A percentile compares a stretch with the other conserved stretches of the same genome.
Evolutionary conservation across 2,888 invertebrate genomes (phyloP).

Genomic region (Dynastes tityus): DNA sequence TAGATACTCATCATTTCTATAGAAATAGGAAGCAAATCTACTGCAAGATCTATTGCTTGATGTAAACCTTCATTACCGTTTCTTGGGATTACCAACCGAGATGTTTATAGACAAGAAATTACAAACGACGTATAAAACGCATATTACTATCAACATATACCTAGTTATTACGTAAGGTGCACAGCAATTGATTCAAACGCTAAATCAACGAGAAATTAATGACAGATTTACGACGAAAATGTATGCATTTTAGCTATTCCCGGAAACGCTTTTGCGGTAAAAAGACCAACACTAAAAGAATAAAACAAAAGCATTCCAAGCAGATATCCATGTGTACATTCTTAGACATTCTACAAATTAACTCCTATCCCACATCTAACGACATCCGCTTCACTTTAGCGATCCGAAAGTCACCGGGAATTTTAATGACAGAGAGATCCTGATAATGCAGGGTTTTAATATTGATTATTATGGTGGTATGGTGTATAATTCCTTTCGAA

Average conservation of each 20-base stretch:
- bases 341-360: slow-evolving; percentile 5
- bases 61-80: too few relatives aligned
- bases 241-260: background rate
- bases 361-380: slow-evolving; percentile 6
- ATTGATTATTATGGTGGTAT: slow-evolving; percentile 14
- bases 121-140: too few relatives aligned
- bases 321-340: too few relatives aligned
- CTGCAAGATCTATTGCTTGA: too few relatives aligned
- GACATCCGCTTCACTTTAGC: slow-evolving; percentile 22
- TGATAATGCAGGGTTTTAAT: slow-evolving; percentile 29
- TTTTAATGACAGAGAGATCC: slow-evolving; percentile 41
- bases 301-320: background rate
- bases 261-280: slow-evolving; percentile 30
- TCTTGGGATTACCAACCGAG: too few relatives aligned
- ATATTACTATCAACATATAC: too few relatives aligned
- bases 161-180: too few relatives aligned
- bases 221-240: background rate
- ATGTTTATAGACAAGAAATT: too few relatives aligned
- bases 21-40: too few relatives aligned
- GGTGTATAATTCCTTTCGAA: background rate
- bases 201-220: too few relatives aligned
- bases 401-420: slow-evolving; percentile 27
- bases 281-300: background rate
- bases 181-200: too few relatives aligned
- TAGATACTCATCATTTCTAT: too few relatives aligned